A percentile compares a stretch with the other conserved stretches of the same genome.
These are phyloP conservation scores for Allacma fusca DNA, from an alignment of 2,888 invertebrate genomes.

Conservation along the genomic window DNA sequence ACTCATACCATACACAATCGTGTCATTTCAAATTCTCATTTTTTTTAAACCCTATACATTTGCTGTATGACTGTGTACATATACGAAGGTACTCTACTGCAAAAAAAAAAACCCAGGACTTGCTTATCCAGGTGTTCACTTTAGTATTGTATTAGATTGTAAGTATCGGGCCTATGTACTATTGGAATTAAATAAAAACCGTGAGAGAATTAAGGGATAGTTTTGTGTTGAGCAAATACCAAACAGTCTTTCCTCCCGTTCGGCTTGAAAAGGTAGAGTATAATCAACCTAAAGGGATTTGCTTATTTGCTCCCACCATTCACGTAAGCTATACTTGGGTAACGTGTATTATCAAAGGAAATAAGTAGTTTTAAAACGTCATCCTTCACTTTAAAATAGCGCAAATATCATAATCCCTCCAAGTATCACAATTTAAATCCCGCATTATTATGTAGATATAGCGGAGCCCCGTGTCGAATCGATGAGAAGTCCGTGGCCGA, in stretches of 20 bases:
- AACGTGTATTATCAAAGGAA: conserved; percentile 3
- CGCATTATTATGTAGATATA: too few relatives aligned
- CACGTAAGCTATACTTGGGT: neutral
- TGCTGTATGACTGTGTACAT: too few relatives aligned
- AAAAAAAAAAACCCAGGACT: conserved; percentile 9
- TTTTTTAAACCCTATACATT: conserved; percentile 2
- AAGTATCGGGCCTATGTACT: neutral
- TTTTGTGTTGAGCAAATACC: neutral
- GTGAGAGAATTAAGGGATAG: conserved; percentile 31
- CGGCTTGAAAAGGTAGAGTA: conserved; percentile 18
- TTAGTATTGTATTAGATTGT: neutral
- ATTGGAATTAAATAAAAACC: conserved; percentile 34
- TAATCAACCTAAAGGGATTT: conserved; percentile 35
- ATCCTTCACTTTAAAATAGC: conserved; percentile 25
- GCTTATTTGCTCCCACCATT: neutral
- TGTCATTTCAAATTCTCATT: conserved; percentile 36
- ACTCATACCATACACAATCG: neutral
- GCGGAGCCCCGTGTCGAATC: too few relatives aligned
- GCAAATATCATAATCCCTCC: conserved; percentile 20
- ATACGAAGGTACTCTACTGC: neutral
- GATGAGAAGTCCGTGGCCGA: too few relatives aligned
- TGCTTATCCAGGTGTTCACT: conserved; percentile 39
- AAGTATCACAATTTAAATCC: too few relatives aligned
- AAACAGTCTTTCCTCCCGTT: neutral
- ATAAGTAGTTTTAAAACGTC: conserved; percentile 23